Conservation (phyloP, 2,113 vertebrate genomes). For the Pseudopodoces humilis region DNA sequence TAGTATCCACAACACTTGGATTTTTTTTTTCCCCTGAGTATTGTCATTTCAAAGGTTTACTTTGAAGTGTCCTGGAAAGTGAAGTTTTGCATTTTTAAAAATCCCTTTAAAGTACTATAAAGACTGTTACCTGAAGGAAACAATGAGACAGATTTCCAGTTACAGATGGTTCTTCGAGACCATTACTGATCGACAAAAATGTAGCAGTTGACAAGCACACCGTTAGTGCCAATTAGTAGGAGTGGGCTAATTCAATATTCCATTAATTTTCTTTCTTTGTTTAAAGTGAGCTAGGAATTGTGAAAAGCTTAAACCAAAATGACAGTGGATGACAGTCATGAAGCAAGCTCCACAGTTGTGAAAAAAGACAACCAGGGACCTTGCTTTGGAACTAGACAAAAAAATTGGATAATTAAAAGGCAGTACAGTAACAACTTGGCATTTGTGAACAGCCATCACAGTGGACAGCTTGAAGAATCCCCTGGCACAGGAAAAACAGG, state of each 20-base stretch:
- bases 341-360: neutral
- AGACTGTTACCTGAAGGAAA: slow-evolving; percentile 49
- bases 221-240: slow-evolving; percentile 29
- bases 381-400: neutral
- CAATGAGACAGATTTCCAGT: slow-evolving; percentile 48
- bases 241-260: slow-evolving; percentile 25
- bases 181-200: neutral
- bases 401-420: neutral
- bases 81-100: slow-evolving; percentile 34
- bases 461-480: neutral
- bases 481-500: neutral
- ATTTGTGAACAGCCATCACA: neutral
- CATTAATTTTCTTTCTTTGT: slow-evolving; percentile 29
- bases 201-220: slow-evolving; percentile 1
- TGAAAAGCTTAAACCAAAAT: slow-evolving; percentile 42
- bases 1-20: neutral
- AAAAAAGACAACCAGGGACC: neutral
- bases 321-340: neutral
- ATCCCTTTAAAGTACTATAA: slow-evolving; percentile 39
- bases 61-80: neutral
- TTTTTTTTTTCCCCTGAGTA: neutral
- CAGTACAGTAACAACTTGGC: neutral
- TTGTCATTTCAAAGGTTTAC: neutral
- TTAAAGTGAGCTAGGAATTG: slow-evolving; percentile 51
- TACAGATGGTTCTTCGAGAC: slow-evolving; percentile 31